Evolutionary conservation across 2,797 vertebrate species (phyloP), one percentile per base, ranked within the genome.

Genomic region (Spatula versicolor): DNA sequence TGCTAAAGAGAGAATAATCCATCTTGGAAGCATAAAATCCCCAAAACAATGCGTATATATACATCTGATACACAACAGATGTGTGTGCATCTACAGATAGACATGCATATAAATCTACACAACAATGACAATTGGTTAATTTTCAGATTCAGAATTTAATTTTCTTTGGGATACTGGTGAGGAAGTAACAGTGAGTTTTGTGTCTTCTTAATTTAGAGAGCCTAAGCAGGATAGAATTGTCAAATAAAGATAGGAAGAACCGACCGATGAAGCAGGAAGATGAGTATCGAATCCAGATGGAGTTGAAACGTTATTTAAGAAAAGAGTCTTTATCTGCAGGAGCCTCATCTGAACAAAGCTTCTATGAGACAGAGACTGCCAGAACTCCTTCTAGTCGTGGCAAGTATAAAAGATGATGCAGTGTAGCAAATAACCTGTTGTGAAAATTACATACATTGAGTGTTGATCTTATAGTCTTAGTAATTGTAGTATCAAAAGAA

Each of bases 241-340:
- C 97, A 69, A 97, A 91, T 71, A 99, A 99, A 97, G 99, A 99
- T 59, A 98, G 98, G 95, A 99, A 99, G 96, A 99, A 98, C 97
- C 98, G 99, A 12, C 99, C 99, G 13, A 99, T 99, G 97, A 99
- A 99, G 45, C 99, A 99, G 96, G 99, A 99, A 90, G 99, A 99
- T n/a, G 99, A 99, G 91, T 99, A 99, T 95, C 98, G 99, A 25
- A 99, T 99, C 92, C 99, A 99, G 82, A 99, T 99, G 98, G 99
- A 99, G 94, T 97, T 99, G 88, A 99, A 99, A 95, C 99, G 99
- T 58, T 99, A 99, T 93, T 97, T 99, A 85, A 99, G 99, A 96
- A 99, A 99, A 95, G 99, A 99, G 60, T 98, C 97, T 37, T 90
- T 98, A 35, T 97, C 97, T 67, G 97, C 97, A 26, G 98, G 98